A percentile compares a stretch with the other conserved stretches of the same genome.
phyloP scores from a whole-genome alignment of 1,140 invertebrate genomes.

The Sipha flava region DNA sequence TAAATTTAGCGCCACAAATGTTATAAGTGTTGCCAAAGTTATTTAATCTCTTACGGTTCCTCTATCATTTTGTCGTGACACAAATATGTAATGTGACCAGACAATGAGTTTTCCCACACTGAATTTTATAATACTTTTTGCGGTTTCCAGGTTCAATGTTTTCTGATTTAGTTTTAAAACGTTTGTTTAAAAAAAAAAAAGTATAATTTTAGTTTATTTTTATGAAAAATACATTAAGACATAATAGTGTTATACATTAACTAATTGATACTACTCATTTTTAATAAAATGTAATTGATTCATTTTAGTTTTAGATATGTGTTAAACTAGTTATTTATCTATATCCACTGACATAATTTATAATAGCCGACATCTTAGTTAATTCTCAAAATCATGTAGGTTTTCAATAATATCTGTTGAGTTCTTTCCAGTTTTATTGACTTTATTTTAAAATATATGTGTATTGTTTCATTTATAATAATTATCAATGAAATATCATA shows the following conservation, averaged over 20 bases:
- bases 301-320: neutral
- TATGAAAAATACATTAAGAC: no score
- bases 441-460: neutral
- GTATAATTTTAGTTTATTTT: neutral
- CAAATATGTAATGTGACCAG: neutral
- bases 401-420: neutral
- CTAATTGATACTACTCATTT: neutral
- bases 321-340: neutral
- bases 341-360: neutral
- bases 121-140: neutral
- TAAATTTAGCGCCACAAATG: no score
- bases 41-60: no score
- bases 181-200: neutral
- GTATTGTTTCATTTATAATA: neutral
- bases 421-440: neutral
- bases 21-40: no score
- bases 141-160: neutral
- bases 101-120: neutral
- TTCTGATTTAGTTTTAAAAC: neutral
- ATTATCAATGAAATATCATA: no score
- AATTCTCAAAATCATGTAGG: neutral
- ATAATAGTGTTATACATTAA: neutral
- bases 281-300: neutral
- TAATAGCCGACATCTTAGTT: neutral
- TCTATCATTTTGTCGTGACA: no score